Base-by-base conservation (phyloP, 2,888 invertebrate genomes). In the Cabera pusaria region DNA sequence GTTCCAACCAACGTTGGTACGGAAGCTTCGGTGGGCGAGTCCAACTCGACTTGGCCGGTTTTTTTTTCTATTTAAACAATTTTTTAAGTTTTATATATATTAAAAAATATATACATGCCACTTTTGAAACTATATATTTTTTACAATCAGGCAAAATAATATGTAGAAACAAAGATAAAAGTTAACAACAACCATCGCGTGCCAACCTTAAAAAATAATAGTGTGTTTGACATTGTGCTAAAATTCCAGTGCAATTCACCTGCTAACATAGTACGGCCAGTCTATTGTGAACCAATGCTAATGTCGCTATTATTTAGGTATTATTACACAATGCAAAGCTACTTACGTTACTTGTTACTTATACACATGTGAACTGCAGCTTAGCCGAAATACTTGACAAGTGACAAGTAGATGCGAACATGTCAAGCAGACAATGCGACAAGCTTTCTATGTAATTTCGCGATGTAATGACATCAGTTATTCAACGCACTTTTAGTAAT, bases 391-490 rank as follows among this genome's bases (percentile, higher is more conserved):
- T 58, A 49, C 7, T 8, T 63, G 60, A 56, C 64, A 39, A 46
- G 48, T 63, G 60, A 56, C 64, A 39, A 46, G 48, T 39, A 51
- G 53, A 71, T 54, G 68, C 49, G 66, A 73, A 69, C 57, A 54
- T 64, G 69, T 66, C 70, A 70, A 39, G 62, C 47, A 54, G 58
- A 76, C 74, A 76, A 78, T 75, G 53, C 63, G 72, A 75, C 72
- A 69, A 56, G 55, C 72, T 77, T 75, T 75, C 74, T 68, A 42
- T 19, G 44, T 44, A 33, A 18, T 33, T 42, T 22, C 35, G 20
- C 32, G 37, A 32, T 37, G 23, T 43, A 55, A 59, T 50, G 49
- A 37, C 44, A 51, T 31, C 8, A n/a, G 35, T 52, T 45, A 43
- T 44, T 17, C 34, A 45, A 45, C 40, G 27, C 20, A 14, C 14